Evolutionary conservation across 1,140 invertebrate genomes (phyloP), one percentile per base, ranked within the genome.

Genomic region (Patella vulgata): DNA sequence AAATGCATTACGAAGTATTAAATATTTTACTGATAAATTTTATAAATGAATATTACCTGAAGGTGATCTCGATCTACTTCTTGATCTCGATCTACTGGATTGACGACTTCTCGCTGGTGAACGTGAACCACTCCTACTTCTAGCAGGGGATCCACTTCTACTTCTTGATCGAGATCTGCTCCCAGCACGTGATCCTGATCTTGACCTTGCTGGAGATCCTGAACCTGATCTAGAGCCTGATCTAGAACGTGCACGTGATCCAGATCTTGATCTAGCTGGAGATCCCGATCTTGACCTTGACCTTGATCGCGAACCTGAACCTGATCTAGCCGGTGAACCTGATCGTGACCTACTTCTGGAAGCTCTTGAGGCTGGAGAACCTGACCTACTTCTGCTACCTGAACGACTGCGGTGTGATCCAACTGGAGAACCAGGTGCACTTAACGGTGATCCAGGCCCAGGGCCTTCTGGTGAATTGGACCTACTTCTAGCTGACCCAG

Each of bases 221-320:
- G 65, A 63, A 0, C 54, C 50, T 55, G 60, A 61, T 14, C 57
- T 33, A 21, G 67, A 62, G 5, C 53, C 27, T 25, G 65, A 67
- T 33, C 51, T 43, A 42, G 27, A 39, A 14, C 60, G 25, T 36
- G 42, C 12, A 14, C 53, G 58, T 2, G 61, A 63, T 19, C 54
- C 42, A n/a, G 54, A 55, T 28, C 46, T 25, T 42, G 55, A 59
- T 28, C 50, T 44, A 47, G 63, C 59, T 43, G 27, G 33, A 21
- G 39, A 42, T 21, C 52, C 54, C 11, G 54, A 56, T 25, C 54
- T 56, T 25, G 54, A 56, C 23, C 51, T 53, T 2, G n/a, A n/a
- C 2, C 25, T 30, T 44, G n/a, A n/a, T n/a, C 61, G 17, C 11
- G 61, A 58, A 27, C 53, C 43, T 23, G 60, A 63, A 36, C 59